These are phyloP conservation scores for Lasioglossum oenotherae DNA, from an alignment of 2,888 invertebrate species.

Conservation along the genomic window DNA sequence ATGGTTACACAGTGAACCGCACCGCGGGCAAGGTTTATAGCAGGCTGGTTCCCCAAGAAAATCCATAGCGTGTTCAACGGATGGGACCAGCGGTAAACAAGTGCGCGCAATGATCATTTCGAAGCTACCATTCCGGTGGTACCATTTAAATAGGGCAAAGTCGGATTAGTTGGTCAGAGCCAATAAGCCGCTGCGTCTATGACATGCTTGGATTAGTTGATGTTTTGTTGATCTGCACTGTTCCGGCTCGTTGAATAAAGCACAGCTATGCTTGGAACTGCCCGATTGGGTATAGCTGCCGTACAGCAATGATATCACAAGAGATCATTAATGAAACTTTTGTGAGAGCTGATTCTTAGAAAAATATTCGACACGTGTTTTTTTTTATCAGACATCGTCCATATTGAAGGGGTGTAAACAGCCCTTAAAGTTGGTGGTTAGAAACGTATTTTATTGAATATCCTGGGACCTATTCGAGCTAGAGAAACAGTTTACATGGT, in stretches of 20 bases:
- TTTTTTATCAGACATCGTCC: no score
- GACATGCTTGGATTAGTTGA: neutral
- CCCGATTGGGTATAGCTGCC: neutral
- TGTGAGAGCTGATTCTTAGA: no score
- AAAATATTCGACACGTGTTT: no score
- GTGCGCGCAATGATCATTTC: neutral
- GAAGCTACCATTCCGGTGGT: neutral
- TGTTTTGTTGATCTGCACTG: neutral
- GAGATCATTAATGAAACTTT: neutral
- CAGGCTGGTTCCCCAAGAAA: neutral
- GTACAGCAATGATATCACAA: neutral
- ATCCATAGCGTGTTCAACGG: neutral
- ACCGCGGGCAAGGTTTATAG: neutral
- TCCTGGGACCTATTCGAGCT: no score
- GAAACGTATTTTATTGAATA: no score
- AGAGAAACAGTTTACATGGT: no score
- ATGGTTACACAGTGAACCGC: neutral
- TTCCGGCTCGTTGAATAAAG: neutral
- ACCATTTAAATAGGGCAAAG: neutral
- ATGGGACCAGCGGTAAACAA: neutral
- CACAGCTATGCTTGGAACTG: neutral
- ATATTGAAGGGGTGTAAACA: no score
- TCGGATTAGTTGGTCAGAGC: neutral
- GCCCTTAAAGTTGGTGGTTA: no score
- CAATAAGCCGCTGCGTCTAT: neutral